Conservation (phyloP, 1,140 invertebrate species). For the Formica selysi region DNA sequence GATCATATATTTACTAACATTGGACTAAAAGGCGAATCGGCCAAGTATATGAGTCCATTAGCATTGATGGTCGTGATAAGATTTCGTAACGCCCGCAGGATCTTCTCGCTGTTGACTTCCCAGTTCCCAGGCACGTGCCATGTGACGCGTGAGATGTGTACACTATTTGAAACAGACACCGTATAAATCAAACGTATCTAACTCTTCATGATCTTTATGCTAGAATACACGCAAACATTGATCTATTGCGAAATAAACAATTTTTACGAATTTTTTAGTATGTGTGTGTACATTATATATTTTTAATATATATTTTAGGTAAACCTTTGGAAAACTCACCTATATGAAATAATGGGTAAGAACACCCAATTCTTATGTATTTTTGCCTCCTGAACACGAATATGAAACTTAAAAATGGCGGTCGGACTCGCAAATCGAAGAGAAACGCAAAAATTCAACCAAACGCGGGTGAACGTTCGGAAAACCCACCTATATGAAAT, state of each 20-base stretch:
- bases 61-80: constrained; percentile 73
- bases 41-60: constrained; percentile 62
- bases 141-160: constrained; percentile 73
- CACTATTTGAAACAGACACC: constrained; percentile 47
- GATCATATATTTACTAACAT: constrained; percentile 40
- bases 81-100: constrained; percentile 73
- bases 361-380: too few relatives aligned
- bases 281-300: too few relatives aligned
- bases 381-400: too few relatives aligned
- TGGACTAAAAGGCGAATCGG: constrained; percentile 45
- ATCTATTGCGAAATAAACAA: neutral
- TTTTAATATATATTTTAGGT: neutral
- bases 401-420: too few relatives aligned
- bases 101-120: constrained; percentile 67
- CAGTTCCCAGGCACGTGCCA: constrained; percentile 75
- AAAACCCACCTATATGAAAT: too few relatives aligned
- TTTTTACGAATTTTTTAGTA: neutral
- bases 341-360: too few relatives aligned
- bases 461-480: too few relatives aligned
- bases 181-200: constrained; percentile 36
- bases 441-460: too few relatives aligned
- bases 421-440: too few relatives aligned
- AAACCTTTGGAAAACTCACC: too few relatives aligned
- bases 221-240: neutral
- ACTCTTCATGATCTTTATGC: constrained; percentile 13